Evolutionary conservation across 2,888 invertebrate genomes (phyloP).

Genomic region (Rhaphigaster nebulosa): DNA sequence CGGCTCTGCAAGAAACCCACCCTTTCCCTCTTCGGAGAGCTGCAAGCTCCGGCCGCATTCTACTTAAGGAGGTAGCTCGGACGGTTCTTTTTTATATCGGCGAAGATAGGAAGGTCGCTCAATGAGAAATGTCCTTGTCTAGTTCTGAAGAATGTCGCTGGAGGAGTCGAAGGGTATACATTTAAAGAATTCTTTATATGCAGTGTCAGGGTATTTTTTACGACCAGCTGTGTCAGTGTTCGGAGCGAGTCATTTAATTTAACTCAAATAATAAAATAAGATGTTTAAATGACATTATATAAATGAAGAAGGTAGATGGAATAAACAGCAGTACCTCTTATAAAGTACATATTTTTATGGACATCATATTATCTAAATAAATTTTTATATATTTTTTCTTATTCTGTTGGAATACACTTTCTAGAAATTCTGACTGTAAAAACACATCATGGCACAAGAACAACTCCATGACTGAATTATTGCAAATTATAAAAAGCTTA

Average conservation of each 20-base stretch:
- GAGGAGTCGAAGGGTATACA: background rate
- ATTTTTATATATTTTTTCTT: no score
- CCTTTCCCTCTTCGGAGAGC: conserved; percentile 34
- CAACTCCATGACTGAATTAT: no score
- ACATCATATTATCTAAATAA: background rate
- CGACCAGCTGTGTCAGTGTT: background rate
- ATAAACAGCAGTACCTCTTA: background rate
- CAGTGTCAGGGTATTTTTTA: background rate
- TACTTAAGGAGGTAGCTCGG: background rate
- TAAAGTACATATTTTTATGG: background rate
- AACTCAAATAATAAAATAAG: background rate
- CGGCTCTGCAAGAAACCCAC: conserved; percentile 38
- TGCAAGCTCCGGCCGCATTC: background rate
- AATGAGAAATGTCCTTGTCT: conserved; percentile 14
- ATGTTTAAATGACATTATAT: background rate
- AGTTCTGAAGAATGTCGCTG: background rate
- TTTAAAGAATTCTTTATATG: conserved; percentile 4
- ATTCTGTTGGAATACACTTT: no score
- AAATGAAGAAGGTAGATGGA: background rate
- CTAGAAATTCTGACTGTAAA: no score
- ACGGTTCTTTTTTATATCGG: conserved; percentile 4
- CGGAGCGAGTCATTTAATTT: background rate
- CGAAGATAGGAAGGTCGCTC: conserved; percentile 12
- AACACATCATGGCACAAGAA: no score
- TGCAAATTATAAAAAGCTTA: no score